These are phyloP conservation scores for Silurus lanzhouensis DNA, from an alignment of 2,797 vertebrate species.

Conservation along the genomic window DNA sequence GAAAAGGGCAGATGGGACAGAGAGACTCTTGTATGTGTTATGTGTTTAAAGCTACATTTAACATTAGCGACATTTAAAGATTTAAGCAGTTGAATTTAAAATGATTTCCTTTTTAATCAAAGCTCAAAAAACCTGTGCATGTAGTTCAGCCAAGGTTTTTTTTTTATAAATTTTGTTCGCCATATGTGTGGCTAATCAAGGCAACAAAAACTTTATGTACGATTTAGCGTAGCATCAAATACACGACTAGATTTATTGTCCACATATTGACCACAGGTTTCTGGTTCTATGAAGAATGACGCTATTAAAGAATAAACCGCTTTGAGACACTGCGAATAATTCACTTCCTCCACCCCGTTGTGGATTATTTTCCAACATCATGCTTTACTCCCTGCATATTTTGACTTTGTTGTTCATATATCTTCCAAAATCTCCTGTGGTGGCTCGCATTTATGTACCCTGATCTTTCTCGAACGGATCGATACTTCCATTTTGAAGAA, in stretches of 20 bases:
- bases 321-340: background rate
- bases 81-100: too few species aligned
- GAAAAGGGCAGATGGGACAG: conserved; percentile 4
- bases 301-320: too few species aligned
- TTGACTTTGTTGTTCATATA: conserved; percentile 9
- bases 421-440: conserved; percentile 28
- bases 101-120: background rate
- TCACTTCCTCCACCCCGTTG: background rate
- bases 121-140: background rate
- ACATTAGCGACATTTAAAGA: background rate
- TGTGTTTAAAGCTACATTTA: conserved; percentile 1
- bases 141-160: background rate
- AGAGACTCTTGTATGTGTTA: background rate
- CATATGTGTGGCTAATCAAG: background rate
- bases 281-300: too few species aligned
- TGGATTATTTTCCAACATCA: background rate
- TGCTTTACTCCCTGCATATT: background rate
- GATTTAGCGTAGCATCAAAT: too few species aligned
- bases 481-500: conserved; percentile 75
- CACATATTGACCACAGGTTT: background rate
- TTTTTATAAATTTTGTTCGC: background rate
- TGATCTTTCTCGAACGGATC: conserved; percentile 67
- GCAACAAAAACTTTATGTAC: background rate
- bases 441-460: conserved; percentile 66
- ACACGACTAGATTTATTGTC: background rate